A percentile compares a stretch with the other conserved stretches of the same genome.
Evolutionary conservation across 2,888 invertebrate genomes (phyloP).

Genomic region (Drosophila merina): DNA sequence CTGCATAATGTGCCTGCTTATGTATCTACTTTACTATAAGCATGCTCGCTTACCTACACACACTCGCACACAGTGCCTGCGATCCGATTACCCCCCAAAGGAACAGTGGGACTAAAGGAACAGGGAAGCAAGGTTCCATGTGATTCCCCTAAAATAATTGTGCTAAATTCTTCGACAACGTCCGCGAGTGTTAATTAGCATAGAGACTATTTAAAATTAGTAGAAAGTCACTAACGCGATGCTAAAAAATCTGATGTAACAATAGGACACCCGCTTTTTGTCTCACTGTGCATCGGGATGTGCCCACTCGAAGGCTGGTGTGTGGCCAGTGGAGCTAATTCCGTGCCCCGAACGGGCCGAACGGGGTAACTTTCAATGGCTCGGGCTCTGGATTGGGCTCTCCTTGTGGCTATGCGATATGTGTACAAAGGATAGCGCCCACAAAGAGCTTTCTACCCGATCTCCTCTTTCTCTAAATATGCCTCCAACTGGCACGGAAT

Average conservation of each 20-base stretch:
- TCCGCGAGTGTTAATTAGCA: constrained; percentile 11
- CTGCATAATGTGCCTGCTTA: constrained; percentile 72
- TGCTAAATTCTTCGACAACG: not conserved
- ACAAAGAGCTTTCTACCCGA: constrained; percentile 12
- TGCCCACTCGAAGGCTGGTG: constrained; percentile 61
- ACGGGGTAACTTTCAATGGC: constrained; percentile 61
- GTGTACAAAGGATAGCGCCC: constrained; percentile 60
- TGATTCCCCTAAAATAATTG: not conserved
- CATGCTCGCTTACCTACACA: constrained; percentile 41
- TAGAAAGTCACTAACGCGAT: not conserved
- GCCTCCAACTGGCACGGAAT: constrained; percentile 14
- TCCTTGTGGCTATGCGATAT: constrained; percentile 56
- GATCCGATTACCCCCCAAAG: constrained; percentile 61
- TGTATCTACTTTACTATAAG: constrained; percentile 75
- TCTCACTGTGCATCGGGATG: constrained; percentile 46
- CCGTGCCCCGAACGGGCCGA: constrained; percentile 44
- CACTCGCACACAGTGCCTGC: constrained; percentile 7
- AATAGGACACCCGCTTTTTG: not conserved
- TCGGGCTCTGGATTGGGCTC: constrained; percentile 11
- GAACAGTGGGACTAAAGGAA: constrained; percentile 49
- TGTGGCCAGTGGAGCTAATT: constrained; percentile 72
- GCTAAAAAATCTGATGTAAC: constrained; percentile 5
- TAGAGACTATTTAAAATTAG: not conserved
- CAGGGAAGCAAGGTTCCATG: no score
- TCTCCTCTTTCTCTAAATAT: not conserved